A percentile compares a stretch with the other conserved stretches of the same genome.
Conservation (phyloP, 2,888 invertebrate species). For the Drosophila nigricruria region DNA sequence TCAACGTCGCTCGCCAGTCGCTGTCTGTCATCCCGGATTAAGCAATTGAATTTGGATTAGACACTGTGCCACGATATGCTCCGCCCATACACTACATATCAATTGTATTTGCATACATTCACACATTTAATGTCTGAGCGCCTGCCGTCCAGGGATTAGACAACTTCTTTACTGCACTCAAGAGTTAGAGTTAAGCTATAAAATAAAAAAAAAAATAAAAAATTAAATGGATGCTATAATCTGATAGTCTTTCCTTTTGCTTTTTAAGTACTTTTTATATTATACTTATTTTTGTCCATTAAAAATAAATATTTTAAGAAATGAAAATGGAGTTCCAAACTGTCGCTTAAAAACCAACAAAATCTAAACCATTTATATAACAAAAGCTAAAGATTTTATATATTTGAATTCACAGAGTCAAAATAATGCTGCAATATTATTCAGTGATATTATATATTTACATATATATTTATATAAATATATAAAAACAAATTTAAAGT, state of each 20-base stretch:
- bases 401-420: background rate
- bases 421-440: background rate
- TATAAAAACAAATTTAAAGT: background rate
- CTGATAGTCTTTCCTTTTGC: background rate
- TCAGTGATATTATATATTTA: too few species aligned
- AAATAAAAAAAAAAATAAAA: background rate
- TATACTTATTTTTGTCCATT: too few species aligned
- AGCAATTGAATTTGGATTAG: slow-evolving; percentile 73
- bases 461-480: background rate
- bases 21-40: slow-evolving; percentile 66
- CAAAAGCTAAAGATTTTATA: too few species aligned
- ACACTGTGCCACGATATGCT: background rate
- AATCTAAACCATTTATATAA: too few species aligned
- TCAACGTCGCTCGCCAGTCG: slow-evolving; percentile 45
- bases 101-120: slow-evolving; percentile 48
- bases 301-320: too few species aligned
- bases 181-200: background rate
- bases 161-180: background rate
- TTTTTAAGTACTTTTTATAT: background rate
- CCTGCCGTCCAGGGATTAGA: slow-evolving; percentile 37
- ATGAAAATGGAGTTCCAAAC: too few species aligned
- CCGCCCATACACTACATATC: background rate
- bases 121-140: slow-evolving; percentile 29
- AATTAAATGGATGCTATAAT: background rate
- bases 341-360: too few species aligned